A percentile compares a stretch with the other conserved stretches of the same genome.
These are phyloP conservation scores for Psilopogon haemacephalus DNA, from an alignment of 2,113 vertebrate genomes.

Conservation along the genomic window DNA sequence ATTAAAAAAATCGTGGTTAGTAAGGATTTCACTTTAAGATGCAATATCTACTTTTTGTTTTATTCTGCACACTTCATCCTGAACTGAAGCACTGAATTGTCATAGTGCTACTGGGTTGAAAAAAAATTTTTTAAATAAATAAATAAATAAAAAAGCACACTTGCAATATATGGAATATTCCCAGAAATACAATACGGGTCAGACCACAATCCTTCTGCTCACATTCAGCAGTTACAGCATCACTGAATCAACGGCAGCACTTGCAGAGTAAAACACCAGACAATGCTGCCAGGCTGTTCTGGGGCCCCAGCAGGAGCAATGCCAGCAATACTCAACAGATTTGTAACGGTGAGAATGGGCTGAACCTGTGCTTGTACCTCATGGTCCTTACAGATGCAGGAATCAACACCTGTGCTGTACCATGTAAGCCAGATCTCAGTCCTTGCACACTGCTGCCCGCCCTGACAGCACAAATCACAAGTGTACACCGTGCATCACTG, in stretches of 20 bases:
- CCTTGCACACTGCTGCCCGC: not conserved
- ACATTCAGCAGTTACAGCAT: not conserved
- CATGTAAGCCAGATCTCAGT: accelerated
- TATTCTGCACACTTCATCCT: not conserved
- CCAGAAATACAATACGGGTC: not conserved
- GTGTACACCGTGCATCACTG: accelerated
- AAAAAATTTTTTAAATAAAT: too few relatives aligned
- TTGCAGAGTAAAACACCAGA: too few relatives aligned
- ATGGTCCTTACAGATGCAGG: accelerated
- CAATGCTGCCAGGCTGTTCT: accelerated
- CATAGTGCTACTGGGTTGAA: accelerated
- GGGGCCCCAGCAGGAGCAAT: accelerated
- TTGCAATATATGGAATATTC: not conserved
- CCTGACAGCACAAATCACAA: not conserved
- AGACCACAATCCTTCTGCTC: too few relatives aligned
- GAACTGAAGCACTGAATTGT: accelerated
- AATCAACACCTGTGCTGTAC: accelerated
- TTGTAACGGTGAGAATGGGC: too few relatives aligned
- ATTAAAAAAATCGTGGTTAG: not conserved
- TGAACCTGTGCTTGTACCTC: accelerated
- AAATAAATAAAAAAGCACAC: too few relatives aligned
- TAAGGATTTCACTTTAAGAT: not conserved
- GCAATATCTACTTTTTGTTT: not conserved
- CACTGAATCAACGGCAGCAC: not conserved
- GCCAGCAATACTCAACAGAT: too few relatives aligned